phyloP scores from a whole-genome alignment of 2,797 vertebrate genomes.

The Halcyon smyrnensis region DNA sequence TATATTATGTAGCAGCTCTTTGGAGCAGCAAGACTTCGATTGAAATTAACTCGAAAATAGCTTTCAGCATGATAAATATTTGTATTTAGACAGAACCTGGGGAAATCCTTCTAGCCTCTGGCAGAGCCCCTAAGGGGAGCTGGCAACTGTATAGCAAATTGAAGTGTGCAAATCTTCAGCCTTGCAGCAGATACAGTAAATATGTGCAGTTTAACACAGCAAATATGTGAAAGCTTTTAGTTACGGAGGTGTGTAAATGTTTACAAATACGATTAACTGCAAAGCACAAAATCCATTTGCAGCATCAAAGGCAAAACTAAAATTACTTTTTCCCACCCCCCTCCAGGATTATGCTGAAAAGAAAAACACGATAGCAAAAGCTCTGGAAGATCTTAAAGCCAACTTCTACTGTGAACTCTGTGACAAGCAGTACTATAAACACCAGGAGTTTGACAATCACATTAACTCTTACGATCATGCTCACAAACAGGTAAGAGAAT shows the following conservation, averaged over 20 bases:
- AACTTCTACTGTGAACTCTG: constrained; percentile 97
- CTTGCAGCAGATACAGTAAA: constrained; percentile 1
- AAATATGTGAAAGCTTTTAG: constrained; percentile 38
- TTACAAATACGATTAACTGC: constrained; percentile 60
- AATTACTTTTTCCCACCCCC: constrained; percentile 2
- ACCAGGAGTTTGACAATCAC: constrained; percentile 98
- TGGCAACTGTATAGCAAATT: constrained; percentile 6
- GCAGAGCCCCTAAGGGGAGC: background rate
- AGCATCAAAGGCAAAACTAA: constrained; percentile 53
- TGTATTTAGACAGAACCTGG: background rate
- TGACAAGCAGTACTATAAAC: constrained; percentile 96
- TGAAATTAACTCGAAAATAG: background rate
- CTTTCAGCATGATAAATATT: constrained; percentile 46
- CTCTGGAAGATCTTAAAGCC: constrained; percentile 88
- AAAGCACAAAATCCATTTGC: constrained; percentile 12
- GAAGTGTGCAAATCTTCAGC: constrained; percentile 30
- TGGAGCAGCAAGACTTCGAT: background rate
- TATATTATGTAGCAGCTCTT: background rate
- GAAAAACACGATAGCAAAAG: constrained; percentile 87
- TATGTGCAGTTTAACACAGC: background rate
- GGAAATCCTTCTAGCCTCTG: background rate
- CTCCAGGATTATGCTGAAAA: constrained; percentile 88
- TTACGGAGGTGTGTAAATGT: constrained; percentile 36
- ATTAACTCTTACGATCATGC: constrained; percentile 98
- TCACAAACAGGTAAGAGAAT: constrained; percentile 92